A percentile compares a stretch with the other conserved stretches of the same genome.
Conservation (phyloP, 2,888 invertebrate species). For the Melanchra persicariae region DNA sequence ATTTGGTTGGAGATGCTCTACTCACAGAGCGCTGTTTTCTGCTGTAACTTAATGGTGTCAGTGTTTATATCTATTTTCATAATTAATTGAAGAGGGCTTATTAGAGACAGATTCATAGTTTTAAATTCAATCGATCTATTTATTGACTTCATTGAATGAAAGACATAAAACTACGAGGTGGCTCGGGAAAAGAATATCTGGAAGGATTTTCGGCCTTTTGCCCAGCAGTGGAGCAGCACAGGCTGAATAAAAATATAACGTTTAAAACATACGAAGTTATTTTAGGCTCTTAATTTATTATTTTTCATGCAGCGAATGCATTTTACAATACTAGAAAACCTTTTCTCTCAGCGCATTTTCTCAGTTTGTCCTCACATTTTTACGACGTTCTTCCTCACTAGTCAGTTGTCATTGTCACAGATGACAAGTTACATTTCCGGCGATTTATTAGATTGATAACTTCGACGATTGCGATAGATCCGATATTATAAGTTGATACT, state of each 20-base stretch:
- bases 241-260: no score
- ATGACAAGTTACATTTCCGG: constrained; percentile 48
- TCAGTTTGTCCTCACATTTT: constrained; percentile 29
- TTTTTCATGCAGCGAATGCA: no score
- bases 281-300: no score
- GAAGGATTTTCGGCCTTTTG: no score
- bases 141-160: neutral
- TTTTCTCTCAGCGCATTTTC: constrained; percentile 11
- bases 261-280: no score
- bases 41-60: neutral
- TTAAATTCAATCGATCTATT: neutral
- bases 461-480: constrained; percentile 14
- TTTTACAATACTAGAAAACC: no score
- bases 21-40: constrained; percentile 1
- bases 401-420: constrained; percentile 33
- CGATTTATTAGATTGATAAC: constrained; percentile 43
- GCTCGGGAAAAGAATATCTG: no score
- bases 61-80: constrained; percentile 1
- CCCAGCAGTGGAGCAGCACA: no score
- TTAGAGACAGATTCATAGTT: neutral
- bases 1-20: constrained; percentile 14
- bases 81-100: neutral
- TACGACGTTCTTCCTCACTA: constrained; percentile 30
- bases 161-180: neutral
- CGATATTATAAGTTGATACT: constrained; percentile 10